Percentiles rank a stretch among this genome's conserved stretches.
phyloP scores from a whole-genome alignment of 1,140 invertebrate species.

The Ceratina japonica region DNA sequence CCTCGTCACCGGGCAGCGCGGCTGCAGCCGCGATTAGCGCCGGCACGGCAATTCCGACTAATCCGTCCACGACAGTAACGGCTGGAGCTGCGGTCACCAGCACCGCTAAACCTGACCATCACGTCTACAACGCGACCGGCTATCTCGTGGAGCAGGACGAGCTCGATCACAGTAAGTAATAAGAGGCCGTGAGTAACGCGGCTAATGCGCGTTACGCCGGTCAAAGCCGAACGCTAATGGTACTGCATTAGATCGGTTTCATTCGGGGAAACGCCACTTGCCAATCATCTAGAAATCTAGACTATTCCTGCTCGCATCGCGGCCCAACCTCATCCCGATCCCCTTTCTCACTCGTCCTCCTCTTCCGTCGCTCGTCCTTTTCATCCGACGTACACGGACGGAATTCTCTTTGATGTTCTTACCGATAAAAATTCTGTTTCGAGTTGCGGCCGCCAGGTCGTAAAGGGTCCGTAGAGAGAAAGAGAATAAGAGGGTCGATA shows the following conservation, averaged over 20 bases:
- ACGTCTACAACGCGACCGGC: slow-evolving; percentile 73
- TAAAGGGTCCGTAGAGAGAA: too few relatives aligned
- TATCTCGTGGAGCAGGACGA: slow-evolving; percentile 74
- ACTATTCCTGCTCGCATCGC: not conserved
- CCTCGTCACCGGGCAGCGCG: slow-evolving; percentile 65
- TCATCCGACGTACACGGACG: not conserved
- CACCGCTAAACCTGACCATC: slow-evolving; percentile 71
- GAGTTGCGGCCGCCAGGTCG: not conserved
- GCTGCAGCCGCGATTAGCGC: slow-evolving; percentile 71
- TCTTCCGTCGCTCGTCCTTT: not conserved
- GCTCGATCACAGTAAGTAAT: slow-evolving; percentile 77
- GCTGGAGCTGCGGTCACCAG: slow-evolving; percentile 67
- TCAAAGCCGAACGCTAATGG: slow-evolving; percentile 30
- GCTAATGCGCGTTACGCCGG: slow-evolving; percentile 25
- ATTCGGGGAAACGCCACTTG: slow-evolving; percentile 16
- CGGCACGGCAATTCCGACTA: slow-evolving; percentile 70
- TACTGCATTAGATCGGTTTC: slow-evolving; percentile 12
- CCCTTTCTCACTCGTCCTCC: not conserved
- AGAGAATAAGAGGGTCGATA: not conserved
- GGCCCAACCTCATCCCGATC: too few relatives aligned
- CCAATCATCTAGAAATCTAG: not conserved
- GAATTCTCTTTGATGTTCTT: slow-evolving; percentile 1
- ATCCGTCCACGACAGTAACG: slow-evolving; percentile 73
- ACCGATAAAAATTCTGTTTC: slow-evolving; percentile 12
- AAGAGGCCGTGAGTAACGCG: slow-evolving; percentile 15